Evolutionary conservation across 2,113 vertebrate species (phyloP).

Genomic region (Stercorarius parasiticus): DNA sequence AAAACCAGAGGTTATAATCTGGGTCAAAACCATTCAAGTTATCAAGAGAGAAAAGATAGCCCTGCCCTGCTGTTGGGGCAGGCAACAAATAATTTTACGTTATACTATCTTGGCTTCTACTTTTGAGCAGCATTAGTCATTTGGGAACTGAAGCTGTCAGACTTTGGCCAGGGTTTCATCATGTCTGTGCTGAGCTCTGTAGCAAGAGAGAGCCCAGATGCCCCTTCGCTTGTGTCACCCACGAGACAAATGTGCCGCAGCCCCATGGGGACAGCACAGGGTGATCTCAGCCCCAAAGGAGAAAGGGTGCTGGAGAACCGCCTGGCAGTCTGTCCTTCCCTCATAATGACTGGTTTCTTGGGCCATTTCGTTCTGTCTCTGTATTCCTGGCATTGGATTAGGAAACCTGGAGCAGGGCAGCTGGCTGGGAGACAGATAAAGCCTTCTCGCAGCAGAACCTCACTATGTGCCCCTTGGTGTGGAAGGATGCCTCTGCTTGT

Average conservation of each 20-base stretch:
- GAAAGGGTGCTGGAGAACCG: neutral
- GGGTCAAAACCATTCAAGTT: neutral
- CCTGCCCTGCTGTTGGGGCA: neutral
- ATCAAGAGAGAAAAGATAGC: neutral
- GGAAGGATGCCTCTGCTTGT: neutral
- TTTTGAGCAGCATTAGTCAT: neutral
- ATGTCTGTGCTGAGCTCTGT: neutral
- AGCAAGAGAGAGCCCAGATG: neutral
- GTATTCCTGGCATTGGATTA: neutral
- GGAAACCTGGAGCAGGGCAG: neutral
- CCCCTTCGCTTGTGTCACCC: neutral
- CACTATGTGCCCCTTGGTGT: accelerated
- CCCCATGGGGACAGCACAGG: neutral
- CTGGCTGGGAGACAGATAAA: neutral
- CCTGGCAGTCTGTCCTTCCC: neutral
- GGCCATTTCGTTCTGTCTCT: neutral
- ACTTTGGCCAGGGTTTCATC: neutral
- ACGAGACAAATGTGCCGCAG: accelerated
- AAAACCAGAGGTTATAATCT: neutral
- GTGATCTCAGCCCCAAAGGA: neutral
- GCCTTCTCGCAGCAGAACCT: neutral
- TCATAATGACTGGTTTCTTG: neutral
- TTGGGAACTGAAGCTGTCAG: neutral
- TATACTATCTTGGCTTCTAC: neutral
- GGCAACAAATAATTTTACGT: neutral